These are phyloP conservation scores for Diplazon laetatorius DNA, from an alignment of 2,888 invertebrate genomes.

Conservation along the genomic window DNA sequence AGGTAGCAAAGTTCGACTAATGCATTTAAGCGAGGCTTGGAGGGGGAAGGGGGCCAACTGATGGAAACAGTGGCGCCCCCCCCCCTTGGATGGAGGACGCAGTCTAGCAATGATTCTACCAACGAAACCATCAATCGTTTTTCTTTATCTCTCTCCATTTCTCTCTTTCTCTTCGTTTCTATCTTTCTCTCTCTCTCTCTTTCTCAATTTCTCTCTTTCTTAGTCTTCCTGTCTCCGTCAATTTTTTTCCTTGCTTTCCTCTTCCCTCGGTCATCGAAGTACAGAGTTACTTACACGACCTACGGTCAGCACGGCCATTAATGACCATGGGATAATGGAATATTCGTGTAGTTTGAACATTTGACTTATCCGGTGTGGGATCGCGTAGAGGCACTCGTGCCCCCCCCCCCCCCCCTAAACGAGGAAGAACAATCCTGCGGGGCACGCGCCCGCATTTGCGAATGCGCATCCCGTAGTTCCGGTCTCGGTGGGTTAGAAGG, in stretches of 20 bases:
- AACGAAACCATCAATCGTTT: slow-evolving; percentile 10
- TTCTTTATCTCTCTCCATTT: slow-evolving; percentile 3
- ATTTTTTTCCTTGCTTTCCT: slow-evolving; percentile 6
- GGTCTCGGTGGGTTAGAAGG: slow-evolving; percentile 56
- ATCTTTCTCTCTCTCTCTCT: not conserved
- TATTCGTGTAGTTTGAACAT: slow-evolving; percentile 72
- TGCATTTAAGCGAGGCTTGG: not conserved
- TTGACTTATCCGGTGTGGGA: slow-evolving; percentile 45
- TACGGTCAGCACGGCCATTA: slow-evolving; percentile 23
- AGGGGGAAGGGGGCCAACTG: slow-evolving; percentile 39
- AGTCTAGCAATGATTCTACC: slow-evolving; percentile 30
- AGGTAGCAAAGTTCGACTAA: slow-evolving; percentile 41
- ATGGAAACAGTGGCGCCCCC: slow-evolving; percentile 33
- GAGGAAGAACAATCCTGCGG: slow-evolving; percentile 57
- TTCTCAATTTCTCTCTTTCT: too few relatives aligned
- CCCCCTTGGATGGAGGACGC: slow-evolving; percentile 1
- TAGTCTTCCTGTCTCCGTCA: not conserved
- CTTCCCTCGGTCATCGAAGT: slow-evolving; percentile 16
- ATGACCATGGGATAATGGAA: slow-evolving; percentile 73
- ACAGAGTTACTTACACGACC: not conserved
- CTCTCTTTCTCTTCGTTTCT: not conserved
- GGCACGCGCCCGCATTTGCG: slow-evolving; percentile 79
- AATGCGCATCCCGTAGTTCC: slow-evolving; percentile 64
- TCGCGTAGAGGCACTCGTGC: slow-evolving; percentile 28
- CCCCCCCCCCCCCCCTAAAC: not conserved